Evolutionary conservation across 1,140 invertebrate species (phyloP).

Genomic region (Neuroterus valhalla): DNA sequence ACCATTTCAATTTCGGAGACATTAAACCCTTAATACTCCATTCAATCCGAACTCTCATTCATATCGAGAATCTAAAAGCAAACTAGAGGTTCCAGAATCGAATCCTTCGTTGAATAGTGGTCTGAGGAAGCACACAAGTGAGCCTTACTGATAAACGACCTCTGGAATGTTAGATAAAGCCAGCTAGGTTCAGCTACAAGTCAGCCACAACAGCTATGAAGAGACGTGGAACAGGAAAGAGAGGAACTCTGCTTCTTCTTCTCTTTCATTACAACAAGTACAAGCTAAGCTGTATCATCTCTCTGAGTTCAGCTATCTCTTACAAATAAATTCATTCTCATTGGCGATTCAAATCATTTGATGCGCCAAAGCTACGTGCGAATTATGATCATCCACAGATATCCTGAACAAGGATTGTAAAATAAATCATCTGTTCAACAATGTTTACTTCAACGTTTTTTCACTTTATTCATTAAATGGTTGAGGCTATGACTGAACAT

Average conservation of each 20-base stretch:
- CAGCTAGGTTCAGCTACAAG: constrained; percentile 50
- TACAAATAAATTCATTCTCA: constrained; percentile 38
- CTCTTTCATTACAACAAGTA: constrained; percentile 36
- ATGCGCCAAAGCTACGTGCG: constrained; percentile 1
- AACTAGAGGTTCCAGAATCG: not conserved
- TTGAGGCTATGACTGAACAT: too few species aligned
- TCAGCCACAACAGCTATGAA: constrained; percentile 25
- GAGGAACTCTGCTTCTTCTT: constrained; percentile 6
- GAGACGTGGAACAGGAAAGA: constrained; percentile 34
- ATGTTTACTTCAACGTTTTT: too few species aligned
- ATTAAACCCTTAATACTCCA: too few species aligned
- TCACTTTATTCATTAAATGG: too few species aligned
- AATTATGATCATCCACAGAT: not conserved
- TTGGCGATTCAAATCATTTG: constrained; percentile 32
- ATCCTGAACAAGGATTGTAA: not conserved
- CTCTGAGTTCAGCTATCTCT: constrained; percentile 34
- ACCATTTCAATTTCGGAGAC: too few species aligned
- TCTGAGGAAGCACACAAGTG: constrained; percentile 46
- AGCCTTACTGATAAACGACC: constrained; percentile 63
- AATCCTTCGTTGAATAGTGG: not conserved
- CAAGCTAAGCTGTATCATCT: constrained; percentile 40
- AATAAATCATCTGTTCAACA: not conserved
- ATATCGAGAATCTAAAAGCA: too few species aligned
- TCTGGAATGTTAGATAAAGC: constrained; percentile 69
- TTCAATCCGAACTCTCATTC: too few species aligned